Evolutionary conservation across 64 coral and sea anemone species (phyloP), one percentile per base, ranked within the genome.

Genomic region (Dendrophyllia cribrosa): DNA sequence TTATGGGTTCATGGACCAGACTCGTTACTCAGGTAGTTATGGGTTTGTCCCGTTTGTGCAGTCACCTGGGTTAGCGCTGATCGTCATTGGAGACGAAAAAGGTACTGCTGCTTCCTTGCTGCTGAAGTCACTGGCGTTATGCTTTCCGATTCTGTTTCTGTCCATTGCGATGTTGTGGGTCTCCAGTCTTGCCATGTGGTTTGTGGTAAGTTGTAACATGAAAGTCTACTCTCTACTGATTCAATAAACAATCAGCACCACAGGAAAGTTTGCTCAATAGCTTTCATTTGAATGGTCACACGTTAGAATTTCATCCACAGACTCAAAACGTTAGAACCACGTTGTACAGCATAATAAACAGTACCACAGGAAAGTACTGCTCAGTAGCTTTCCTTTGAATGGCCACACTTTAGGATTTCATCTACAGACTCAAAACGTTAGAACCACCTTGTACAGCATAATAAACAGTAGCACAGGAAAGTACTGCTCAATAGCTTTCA

Each of bases 31-130:
- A 2, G 76, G 82, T 19, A 90, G 70, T 80, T 97, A 88, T 7
- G 95, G 95, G 3, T 97, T 97, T 85, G 95, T 89, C 3, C 95
- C 95, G 2, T 75, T 97, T 51, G 95, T 97, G 3, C 79, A 94
- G 52, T 97, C 95, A 2, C 92, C 81, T 15, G 95, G 95, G 0
- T 76, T 94, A 24, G 95, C 95, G 9, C 82, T 97, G 48, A 97
- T 97, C 21, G 78, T 97, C 12, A 97, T 97, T 22, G 95, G 95
- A 24, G 95, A 97, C 43, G 92, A 97, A 48, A 93, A 97, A 70
- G 95, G 95, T 6, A 90, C 92, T 0, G 95, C 95, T 24, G 88
- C 95, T 13, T 46, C 59, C 51, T 26, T 97, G 51, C 58, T 97
- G 2, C 79, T 97, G 4, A 87, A 79, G 5, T 97, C 95, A 6